phyloP scores from a whole-genome alignment of 2,888 invertebrate species.

The Drosophila mercatorum region DNA sequence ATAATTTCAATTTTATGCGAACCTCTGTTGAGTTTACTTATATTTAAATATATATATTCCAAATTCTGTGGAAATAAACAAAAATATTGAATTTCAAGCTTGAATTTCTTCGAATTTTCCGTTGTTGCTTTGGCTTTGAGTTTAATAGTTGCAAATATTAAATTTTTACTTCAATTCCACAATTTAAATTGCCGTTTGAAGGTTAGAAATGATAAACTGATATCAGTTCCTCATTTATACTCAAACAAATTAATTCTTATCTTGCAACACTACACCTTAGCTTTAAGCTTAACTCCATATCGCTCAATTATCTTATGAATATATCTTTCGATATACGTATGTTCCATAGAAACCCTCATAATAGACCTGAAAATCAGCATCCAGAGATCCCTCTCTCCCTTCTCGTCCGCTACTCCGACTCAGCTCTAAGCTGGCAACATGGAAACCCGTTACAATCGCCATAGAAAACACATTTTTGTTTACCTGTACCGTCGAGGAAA shows the following conservation, averaged over 20 bases:
- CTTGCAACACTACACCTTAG: background rate
- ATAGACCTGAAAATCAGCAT: background rate
- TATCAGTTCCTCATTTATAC: background rate
- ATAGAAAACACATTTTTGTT: conserved; percentile 57
- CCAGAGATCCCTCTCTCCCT: background rate
- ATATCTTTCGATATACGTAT: background rate
- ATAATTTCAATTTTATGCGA: conserved; percentile 7
- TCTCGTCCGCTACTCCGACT: conserved; percentile 9
- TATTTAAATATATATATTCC: background rate
- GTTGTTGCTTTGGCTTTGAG: too few species aligned
- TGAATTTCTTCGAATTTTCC: too few species aligned
- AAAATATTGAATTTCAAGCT: too few species aligned
- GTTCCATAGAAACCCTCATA: background rate
- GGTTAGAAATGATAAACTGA: too few species aligned
- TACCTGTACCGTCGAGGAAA: conserved; percentile 32
- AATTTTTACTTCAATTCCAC: too few species aligned
- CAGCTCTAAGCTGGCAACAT: conserved; percentile 38
- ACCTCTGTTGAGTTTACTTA: background rate
- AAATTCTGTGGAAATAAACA: background rate
- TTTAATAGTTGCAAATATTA: too few species aligned
- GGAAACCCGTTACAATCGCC: conserved; percentile 36
- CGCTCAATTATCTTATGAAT: background rate
- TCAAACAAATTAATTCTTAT: background rate
- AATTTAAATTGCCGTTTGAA: too few species aligned
- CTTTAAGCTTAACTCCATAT: background rate